These are phyloP conservation scores for Astreopora myriophthalma DNA, from an alignment of 64 coral and sea anemone genomes.

Conservation along the genomic window DNA sequence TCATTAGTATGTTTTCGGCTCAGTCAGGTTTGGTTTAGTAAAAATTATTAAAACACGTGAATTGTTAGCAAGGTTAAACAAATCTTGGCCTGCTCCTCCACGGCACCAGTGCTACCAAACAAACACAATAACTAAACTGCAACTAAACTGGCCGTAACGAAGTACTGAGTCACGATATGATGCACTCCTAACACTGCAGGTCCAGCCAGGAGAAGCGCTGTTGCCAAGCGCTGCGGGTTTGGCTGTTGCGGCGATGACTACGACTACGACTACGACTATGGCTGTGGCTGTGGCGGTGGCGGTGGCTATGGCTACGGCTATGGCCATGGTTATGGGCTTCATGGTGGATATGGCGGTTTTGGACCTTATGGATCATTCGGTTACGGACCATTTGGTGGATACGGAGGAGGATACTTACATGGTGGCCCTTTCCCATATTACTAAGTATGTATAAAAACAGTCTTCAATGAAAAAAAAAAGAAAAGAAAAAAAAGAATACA, in stretches of 20 bases:
- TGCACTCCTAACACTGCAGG: background rate
- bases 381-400: slow-evolving; percentile 31
- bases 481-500: background rate
- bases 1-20: too few relatives aligned
- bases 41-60: too few relatives aligned
- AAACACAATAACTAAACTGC: too few relatives aligned
- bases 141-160: too few relatives aligned
- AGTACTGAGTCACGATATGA: background rate
- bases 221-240: slow-evolving; percentile 44
- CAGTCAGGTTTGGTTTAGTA: too few relatives aligned
- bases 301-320: slow-evolving; percentile 11
- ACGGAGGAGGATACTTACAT: slow-evolving; percentile 16
- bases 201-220: background rate
- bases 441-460: background rate
- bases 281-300: background rate
- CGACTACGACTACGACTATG: background rate
- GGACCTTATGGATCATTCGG: slow-evolving; percentile 3
- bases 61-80: too few relatives aligned
- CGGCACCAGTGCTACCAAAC: too few relatives aligned
- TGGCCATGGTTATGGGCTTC: background rate
- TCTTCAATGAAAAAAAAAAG: background rate
- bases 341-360: slow-evolving; percentile 44
- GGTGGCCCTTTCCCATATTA: slow-evolving; percentile 32
- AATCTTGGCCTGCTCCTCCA: too few relatives aligned
- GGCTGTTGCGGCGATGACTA: slow-evolving; percentile 8